phyloP scores from a whole-genome alignment of 2,888 invertebrate species.

The Diaprepes abbreviatus region DNA sequence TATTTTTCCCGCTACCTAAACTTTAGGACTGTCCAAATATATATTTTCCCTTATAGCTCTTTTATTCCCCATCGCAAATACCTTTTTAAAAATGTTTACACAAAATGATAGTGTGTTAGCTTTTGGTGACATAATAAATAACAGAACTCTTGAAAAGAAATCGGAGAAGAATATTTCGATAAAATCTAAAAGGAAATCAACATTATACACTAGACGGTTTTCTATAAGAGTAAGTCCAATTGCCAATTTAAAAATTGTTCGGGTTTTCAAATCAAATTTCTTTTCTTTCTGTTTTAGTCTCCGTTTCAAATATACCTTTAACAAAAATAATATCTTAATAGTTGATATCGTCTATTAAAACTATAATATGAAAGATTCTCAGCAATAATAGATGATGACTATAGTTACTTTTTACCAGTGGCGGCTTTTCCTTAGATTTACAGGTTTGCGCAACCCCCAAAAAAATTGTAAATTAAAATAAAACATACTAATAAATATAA shows the following conservation, averaged over 20 bases:
- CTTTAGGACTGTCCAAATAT: constrained; percentile 20
- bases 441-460: no score
- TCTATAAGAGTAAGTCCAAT: neutral
- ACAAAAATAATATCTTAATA: no score
- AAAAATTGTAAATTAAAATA: no score
- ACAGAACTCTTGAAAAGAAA: constrained; percentile 32
- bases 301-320: neutral
- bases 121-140: constrained; percentile 42
- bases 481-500: no score
- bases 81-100: constrained; percentile 37
- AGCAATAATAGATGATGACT: no score
- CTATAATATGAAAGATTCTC: no score
- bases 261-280: neutral
- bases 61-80: constrained; percentile 33
- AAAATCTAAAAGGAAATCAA: constrained; percentile 25
- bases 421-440: no score
- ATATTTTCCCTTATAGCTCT: constrained; percentile 22
- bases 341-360: no score
- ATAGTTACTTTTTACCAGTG: no score
- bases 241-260: neutral
- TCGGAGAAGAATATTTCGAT: constrained; percentile 1
- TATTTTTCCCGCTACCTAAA: neutral
- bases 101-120: constrained; percentile 34
- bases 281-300: neutral
- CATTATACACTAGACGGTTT: constrained; percentile 27